Base-by-base conservation (phyloP, 2,888 invertebrate species). In the Zele albiditarsus region DNA sequence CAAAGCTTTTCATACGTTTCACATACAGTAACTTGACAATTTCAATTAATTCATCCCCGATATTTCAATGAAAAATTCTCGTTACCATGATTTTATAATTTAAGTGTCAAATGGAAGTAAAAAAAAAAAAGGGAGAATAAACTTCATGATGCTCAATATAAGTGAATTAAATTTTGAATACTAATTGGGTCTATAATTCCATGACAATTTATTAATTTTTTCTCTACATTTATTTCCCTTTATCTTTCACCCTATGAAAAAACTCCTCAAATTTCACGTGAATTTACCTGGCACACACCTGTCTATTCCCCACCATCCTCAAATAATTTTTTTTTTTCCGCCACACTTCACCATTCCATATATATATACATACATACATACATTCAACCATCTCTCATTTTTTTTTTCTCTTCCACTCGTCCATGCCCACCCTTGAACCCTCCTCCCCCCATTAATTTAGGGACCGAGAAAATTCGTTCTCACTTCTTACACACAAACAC, bases 381-480 rank as follows among this genome's bases (percentile, higher is more conserved):
- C 10, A 38, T 38, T 12, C 38, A 38, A 38, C 38, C 8, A 0
- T 38, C 38, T 12, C 38, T 38, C 38, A 38, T 38, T 12, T 38
- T 38, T 8, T 12, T 38, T 12, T 38, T 38, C 38, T 38, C 38
- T 38, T 12, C 12, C 8, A 12, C 38, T 38, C 38, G 12, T 8
- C 38, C 38, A 38, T 12, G 0, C 12, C 38, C 85, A 90, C 90
- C 28, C 82, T 77, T 75, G 82, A 89, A 90, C 89, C 75, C 53
- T 10, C 89, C 90, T 85, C 75, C n/a, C 20, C 89, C 90, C 85
- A 90, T 90, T 79, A 90, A 90, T 90, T 89, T 89, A 78, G 76
- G 76, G 78, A 89, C 88, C 71, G 20, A 75, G 73, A 74, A 80
- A 78, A 80, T 77, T 79, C 71, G 70, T 73, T 66, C 88, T 73